phyloP scores from a whole-genome alignment of 2,113 vertebrate species.

The Excalfactoria chinensis region DNA sequence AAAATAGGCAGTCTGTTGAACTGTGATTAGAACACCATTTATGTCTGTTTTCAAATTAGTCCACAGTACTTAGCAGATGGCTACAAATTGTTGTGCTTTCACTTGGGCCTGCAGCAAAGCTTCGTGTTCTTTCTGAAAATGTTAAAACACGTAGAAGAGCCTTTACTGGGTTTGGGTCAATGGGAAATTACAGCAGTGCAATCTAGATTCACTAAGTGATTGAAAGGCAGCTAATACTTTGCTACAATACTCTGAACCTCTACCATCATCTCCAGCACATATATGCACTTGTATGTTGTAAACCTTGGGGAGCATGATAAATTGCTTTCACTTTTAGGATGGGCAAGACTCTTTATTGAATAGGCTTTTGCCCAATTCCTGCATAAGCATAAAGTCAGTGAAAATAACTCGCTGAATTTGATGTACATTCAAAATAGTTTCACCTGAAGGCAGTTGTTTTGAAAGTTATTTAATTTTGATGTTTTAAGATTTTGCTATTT shows the following conservation, averaged over 20 bases:
- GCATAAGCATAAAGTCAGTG: background rate
- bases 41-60: conserved; percentile 42
- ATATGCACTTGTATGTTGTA: background rate
- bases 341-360: background rate
- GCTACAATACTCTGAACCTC: background rate
- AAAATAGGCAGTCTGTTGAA: conserved; percentile 40
- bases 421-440: background rate
- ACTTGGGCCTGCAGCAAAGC: background rate
- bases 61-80: conserved; percentile 8
- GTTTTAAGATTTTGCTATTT: background rate
- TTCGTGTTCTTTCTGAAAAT: conserved; percentile 15
- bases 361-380: background rate
- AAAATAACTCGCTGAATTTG: background rate
- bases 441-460: background rate
- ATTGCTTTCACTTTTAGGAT: background rate
- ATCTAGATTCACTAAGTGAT: background rate
- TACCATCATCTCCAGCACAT: background rate
- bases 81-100: conserved; percentile 23
- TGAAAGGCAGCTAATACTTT: background rate
- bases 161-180: background rate
- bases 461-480: background rate
- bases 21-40: conserved; percentile 47
- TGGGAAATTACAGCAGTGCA: background rate
- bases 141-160: background rate
- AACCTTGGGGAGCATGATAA: accelerated